These are phyloP conservation scores for Novumbra hubbsi DNA, from an alignment of 2,797 vertebrate species.

Conservation along the genomic window DNA sequence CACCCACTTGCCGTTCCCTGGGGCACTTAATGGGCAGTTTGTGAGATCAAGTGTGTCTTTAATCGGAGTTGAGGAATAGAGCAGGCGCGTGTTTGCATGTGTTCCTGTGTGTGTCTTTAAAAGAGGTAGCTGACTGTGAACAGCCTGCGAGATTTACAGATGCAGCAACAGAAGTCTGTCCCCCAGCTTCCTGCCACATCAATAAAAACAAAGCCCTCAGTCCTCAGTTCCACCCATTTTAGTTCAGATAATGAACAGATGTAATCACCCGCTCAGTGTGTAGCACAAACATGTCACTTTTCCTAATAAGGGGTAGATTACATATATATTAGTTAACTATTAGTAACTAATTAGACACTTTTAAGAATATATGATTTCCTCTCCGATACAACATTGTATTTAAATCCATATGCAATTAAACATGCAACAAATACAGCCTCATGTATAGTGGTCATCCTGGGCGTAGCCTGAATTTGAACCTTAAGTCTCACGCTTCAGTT, in stretches of 20 bases:
- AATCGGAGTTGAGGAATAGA: constrained; percentile 47
- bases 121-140: constrained; percentile 64
- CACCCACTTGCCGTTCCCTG: constrained; percentile 53
- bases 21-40: constrained; percentile 69
- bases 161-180: constrained; percentile 59
- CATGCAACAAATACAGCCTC: constrained; percentile 11
- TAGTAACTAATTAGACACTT: neutral
- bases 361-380: neutral
- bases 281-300: constrained; percentile 33
- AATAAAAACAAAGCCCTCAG: constrained; percentile 69
- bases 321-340: neutral
- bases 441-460: constrained; percentile 25
- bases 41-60: constrained; percentile 71
- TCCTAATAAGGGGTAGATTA: neutral
- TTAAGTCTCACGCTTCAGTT: constrained; percentile 59
- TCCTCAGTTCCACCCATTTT: constrained; percentile 50
- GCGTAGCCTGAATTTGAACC: constrained; percentile 65
- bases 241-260: constrained; percentile 66
- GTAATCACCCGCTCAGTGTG: constrained; percentile 54
- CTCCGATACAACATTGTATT: neutral
- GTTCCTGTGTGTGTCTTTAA: constrained; percentile 50
- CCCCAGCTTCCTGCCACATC: constrained; percentile 72
- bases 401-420: neutral
- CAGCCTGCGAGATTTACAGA: constrained; percentile 68
- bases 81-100: constrained; percentile 13